phyloP scores from a whole-genome alignment of 1,140 invertebrate species.

The Dreissena polymorpha region DNA sequence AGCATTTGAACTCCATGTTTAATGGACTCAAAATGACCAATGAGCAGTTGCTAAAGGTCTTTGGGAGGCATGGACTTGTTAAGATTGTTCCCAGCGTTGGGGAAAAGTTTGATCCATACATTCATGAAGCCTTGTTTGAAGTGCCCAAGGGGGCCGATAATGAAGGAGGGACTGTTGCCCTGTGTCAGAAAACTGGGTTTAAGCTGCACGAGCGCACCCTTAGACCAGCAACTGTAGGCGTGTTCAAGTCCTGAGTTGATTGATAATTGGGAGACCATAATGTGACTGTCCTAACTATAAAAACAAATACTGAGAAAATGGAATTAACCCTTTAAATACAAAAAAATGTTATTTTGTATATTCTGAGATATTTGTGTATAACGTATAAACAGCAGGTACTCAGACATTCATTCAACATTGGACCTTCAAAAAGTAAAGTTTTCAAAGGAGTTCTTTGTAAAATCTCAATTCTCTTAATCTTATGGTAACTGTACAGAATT shows the following conservation, averaged over 20 bases:
- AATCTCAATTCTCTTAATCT: too few species aligned
- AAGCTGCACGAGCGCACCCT: slow-evolving; percentile 96
- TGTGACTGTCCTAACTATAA: too few species aligned
- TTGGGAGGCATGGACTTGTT: slow-evolving; percentile 93
- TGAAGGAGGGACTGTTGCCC: slow-evolving; percentile 91
- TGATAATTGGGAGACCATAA: background rate
- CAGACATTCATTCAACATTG: too few species aligned
- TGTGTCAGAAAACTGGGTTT: slow-evolving; percentile 97
- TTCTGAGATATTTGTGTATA: too few species aligned
- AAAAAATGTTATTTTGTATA: too few species aligned
- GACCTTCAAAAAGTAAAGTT: too few species aligned
- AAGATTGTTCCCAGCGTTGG: slow-evolving; percentile 90
- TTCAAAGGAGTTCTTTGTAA: too few species aligned
- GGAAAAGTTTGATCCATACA: slow-evolving; percentile 97
- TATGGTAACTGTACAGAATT: too few species aligned
- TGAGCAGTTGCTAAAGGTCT: slow-evolving; percentile 91
- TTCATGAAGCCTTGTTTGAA: slow-evolving; percentile 97
- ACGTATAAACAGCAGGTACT: too few species aligned
- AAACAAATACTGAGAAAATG: too few species aligned
- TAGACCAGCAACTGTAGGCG: slow-evolving; percentile 97
- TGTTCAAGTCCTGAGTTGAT: slow-evolving; percentile 79
- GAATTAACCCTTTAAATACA: too few species aligned
- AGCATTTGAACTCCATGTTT: slow-evolving; percentile 91
- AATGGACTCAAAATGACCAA: slow-evolving; percentile 96
- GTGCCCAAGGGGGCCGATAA: slow-evolving; percentile 88